phyloP scores from a whole-genome alignment of 2,888 invertebrate species.

The Eulithis testata region DNA sequence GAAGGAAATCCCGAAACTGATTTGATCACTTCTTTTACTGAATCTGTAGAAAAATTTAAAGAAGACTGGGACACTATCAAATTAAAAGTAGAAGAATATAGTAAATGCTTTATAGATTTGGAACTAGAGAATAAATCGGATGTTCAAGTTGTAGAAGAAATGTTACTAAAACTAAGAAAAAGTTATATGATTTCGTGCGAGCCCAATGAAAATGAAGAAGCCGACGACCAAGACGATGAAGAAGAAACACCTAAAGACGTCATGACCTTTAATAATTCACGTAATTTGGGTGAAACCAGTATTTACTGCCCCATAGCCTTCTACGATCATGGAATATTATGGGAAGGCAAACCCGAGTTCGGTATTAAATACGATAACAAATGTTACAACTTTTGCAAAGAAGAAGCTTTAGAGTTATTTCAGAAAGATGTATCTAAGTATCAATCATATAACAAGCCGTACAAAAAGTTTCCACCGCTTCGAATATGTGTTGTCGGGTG shows the following conservation, averaged over 20 bases:
- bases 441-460: conserved; percentile 72
- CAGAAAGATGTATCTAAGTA: conserved; percentile 77
- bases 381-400: conserved; percentile 80
- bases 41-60: conserved; percentile 64
- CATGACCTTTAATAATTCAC: conserved; percentile 58
- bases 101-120: conserved; percentile 69
- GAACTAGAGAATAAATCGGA: conserved; percentile 76
- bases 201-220: conserved; percentile 57
- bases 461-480: conserved; percentile 72
- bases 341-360: conserved; percentile 86
- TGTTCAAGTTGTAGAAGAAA: conserved; percentile 67
- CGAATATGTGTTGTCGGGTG: conserved; percentile 85
- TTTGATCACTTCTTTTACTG: conserved; percentile 50
- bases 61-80: conserved; percentile 72
- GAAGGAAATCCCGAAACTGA: conserved; percentile 45
- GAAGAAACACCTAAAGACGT: conserved; percentile 54
- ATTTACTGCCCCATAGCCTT: conserved; percentile 87
- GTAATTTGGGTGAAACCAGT: conserved; percentile 83
- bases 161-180: conserved; percentile 64
- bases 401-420: conserved; percentile 78
- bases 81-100: conserved; percentile 69
- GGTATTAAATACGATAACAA: conserved; percentile 80
- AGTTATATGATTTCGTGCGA: conserved; percentile 59
- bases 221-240: conserved; percentile 54
- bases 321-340: conserved; percentile 78